These are phyloP conservation scores for Electrona antarctica DNA, from an alignment of 2,113 vertebrate genomes.

Conservation along the genomic window DNA sequence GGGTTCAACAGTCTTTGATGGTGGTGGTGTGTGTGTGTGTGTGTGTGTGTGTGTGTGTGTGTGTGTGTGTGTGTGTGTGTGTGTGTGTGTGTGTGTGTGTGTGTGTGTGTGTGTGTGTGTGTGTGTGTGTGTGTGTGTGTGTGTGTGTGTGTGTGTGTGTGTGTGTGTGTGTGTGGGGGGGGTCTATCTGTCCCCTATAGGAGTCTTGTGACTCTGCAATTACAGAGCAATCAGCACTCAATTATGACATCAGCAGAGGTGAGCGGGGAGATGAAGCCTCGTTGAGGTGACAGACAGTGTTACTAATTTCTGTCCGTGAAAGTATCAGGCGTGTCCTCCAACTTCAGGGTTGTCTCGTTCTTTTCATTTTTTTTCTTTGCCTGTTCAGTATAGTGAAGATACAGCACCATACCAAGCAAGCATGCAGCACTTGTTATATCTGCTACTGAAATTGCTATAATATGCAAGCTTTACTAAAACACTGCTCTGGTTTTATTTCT, in stretches of 20 bases:
- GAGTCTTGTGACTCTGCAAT: slow-evolving; percentile 68
- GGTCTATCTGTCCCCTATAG: background rate
- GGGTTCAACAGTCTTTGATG: no score
- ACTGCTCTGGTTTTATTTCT: no score
- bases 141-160: no score
- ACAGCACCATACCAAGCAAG: no score
- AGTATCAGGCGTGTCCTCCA: slow-evolving; percentile 43
- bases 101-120: background rate
- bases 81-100: background rate
- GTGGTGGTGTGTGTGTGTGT: no score
- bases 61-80: background rate
- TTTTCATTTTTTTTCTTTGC: no score
- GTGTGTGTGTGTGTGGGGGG: slow-evolving; percentile 7
- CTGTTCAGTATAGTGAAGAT: no score
- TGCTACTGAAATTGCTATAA: no score
- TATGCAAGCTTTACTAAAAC: no score
- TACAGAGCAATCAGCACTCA: slow-evolving; percentile 62
- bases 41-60: background rate
- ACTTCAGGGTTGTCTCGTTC: background rate
- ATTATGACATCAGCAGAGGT: slow-evolving; percentile 64
- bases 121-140: background rate
- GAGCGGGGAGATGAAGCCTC: slow-evolving; percentile 57
- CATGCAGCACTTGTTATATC: no score
- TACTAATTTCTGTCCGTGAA: slow-evolving; percentile 58
- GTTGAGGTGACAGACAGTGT: slow-evolving; percentile 49